These are phyloP conservation scores for Gopherus flavomarginatus DNA, from an alignment of 2,113 vertebrate species.

Conservation along the genomic window DNA sequence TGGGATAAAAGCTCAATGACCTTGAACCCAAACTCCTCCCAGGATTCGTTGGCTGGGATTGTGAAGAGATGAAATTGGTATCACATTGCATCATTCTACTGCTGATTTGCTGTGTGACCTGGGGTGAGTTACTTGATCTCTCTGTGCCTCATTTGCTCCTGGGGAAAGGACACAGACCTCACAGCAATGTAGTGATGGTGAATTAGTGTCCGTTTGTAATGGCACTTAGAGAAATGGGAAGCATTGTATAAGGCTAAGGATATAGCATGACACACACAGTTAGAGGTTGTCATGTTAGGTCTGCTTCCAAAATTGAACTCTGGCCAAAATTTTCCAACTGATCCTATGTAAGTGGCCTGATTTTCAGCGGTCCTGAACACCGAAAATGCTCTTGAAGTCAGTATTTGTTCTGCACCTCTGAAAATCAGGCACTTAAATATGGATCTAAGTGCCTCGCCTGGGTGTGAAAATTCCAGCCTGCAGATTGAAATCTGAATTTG, in stretches of 20 bases:
- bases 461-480: not conserved
- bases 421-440: not conserved
- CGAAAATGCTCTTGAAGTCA: not conserved
- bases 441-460: no score
- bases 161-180: not conserved
- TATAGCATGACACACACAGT: not conserved
- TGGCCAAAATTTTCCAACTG: constrained; percentile 15
- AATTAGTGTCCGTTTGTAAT: not conserved
- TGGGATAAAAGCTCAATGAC: not conserved
- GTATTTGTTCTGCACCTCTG: not conserved
- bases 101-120: not conserved
- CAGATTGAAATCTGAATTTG: not conserved
- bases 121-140: not conserved
- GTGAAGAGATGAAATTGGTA: not conserved
- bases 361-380: constrained; percentile 39
- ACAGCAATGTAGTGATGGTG: not conserved
- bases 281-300: not conserved
- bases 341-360: constrained; percentile 13
- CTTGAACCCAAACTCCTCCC: not conserved
- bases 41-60: not conserved
- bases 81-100: not conserved
- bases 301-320: not conserved
- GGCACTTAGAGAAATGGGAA: not conserved
- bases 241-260: not conserved
- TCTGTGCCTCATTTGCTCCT: not conserved